phyloP scores from a whole-genome alignment of 2,797 vertebrate genomes.

The Poecilia picta region DNA sequence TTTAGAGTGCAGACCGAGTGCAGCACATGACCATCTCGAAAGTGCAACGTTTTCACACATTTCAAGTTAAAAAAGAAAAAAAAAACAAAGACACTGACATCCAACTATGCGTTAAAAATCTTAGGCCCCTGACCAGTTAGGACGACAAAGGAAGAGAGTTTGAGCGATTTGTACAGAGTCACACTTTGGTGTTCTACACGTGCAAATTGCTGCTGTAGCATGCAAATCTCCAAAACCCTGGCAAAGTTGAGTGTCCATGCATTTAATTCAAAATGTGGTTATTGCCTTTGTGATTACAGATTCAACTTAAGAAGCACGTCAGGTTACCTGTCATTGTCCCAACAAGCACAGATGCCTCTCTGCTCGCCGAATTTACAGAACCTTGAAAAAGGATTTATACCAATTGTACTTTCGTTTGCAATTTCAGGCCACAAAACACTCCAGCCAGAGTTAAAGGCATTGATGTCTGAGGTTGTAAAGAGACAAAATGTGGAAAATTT shows the following conservation, averaged over 20 bases:
- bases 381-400: neutral
- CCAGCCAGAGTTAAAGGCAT: neutral
- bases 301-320: slow-evolving; percentile 19
- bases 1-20: slow-evolving; percentile 48
- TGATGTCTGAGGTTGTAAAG: neutral
- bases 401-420: neutral
- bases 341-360: neutral
- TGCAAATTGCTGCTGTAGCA: slow-evolving; percentile 66
- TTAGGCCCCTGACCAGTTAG: slow-evolving; percentile 56
- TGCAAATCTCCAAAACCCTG: slow-evolving; percentile 59
- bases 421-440: no score
- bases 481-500: neutral
- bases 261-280: slow-evolving; percentile 28
- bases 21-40: slow-evolving; percentile 53
- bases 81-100: slow-evolving; percentile 63
- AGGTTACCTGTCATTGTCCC: slow-evolving; percentile 7
- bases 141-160: slow-evolving; percentile 51
- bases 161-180: slow-evolving; percentile 57
- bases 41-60: slow-evolving; percentile 55
- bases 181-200: slow-evolving; percentile 72
- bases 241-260: slow-evolving; percentile 18
- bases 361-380: neutral
- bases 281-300: slow-evolving; percentile 42
- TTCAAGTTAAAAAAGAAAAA: slow-evolving; percentile 55
- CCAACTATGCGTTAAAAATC: slow-evolving; percentile 75